phyloP scores from a whole-genome alignment of 2,113 vertebrate species.

The Xiphophorus hellerii region DNA sequence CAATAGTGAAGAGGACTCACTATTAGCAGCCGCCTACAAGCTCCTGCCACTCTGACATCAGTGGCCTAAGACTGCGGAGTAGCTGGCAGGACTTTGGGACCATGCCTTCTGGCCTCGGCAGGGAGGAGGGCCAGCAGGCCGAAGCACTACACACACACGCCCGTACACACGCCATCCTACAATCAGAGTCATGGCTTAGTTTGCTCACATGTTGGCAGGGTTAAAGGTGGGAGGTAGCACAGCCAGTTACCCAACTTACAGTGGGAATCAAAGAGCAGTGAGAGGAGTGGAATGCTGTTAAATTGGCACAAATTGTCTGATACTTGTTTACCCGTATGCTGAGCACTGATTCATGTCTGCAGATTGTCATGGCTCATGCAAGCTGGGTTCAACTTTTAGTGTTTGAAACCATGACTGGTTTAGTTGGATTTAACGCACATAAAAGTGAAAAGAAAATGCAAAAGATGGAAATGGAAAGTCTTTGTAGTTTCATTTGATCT shows the following conservation, averaged over 20 bases:
- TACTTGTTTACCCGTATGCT: slow-evolving; percentile 61
- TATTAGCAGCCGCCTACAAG: slow-evolving; percentile 80
- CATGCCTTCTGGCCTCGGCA: slow-evolving; percentile 80
- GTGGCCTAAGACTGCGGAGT: slow-evolving; percentile 73
- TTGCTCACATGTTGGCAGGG: slow-evolving; percentile 19
- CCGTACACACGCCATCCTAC: slow-evolving; percentile 18
- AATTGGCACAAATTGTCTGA: slow-evolving; percentile 24
- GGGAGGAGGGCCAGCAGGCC: slow-evolving; percentile 70
- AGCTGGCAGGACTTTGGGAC: slow-evolving; percentile 74
- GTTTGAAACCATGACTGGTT: neutral
- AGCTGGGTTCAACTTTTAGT: slow-evolving; percentile 15
- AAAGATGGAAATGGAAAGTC: neutral
- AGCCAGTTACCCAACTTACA: slow-evolving; percentile 48
- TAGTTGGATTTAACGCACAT: neutral
- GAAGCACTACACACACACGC: slow-evolving; percentile 38
- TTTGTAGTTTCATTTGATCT: neutral
- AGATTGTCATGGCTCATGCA: slow-evolving; percentile 19
- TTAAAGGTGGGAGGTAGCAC: slow-evolving; percentile 25
- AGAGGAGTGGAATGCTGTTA: slow-evolving; percentile 36
- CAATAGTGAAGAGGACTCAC: slow-evolving; percentile 80
- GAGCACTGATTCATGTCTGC: slow-evolving; percentile 54
- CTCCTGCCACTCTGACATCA: slow-evolving; percentile 82
- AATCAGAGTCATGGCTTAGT: slow-evolving; percentile 23
- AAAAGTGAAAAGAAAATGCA: neutral
- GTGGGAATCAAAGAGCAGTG: slow-evolving; percentile 22